Base-by-base conservation (phyloP, 2,888 invertebrate genomes). In the Lochmaea capreae region DNA sequence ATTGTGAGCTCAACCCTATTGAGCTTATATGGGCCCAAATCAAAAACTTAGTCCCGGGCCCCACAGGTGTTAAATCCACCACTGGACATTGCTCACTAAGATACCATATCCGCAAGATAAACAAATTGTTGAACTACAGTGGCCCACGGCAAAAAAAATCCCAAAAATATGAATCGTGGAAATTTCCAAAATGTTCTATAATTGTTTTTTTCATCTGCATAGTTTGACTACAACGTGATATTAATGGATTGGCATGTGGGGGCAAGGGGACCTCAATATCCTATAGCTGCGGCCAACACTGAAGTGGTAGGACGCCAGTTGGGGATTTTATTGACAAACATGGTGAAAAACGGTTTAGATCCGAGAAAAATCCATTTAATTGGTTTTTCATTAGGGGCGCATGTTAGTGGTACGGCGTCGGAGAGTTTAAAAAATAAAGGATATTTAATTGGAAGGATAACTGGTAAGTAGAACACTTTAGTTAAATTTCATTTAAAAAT, bases 301-400 rank as follows among this genome's bases (percentile, higher is more conserved):
- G 91, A 91, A 83, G 83, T 91, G 3, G 90, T 90, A 1, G 91
- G 91, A 12, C 86, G 91, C 54, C 89, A 91, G 83, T 83, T 90
- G 65, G 90, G 89, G 1, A 85, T 90, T 10, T 83, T 91, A n/a
- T 82, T 91, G 3, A 77, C 88, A 16, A 87, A 88, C 68, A 87
- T 89, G 78, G 85, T 90, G 6, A 83, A 87, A 22, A 80, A 87
- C 39, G 90, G 90, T 0, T 81, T 88, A 6, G 82, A 85, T 62
- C 86, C 89, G 0, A 82, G 84, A 26, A 78, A 85, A 3, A 87
- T 91, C 6, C 91, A 91, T 82, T 79, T 90, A 18, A 86, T 91
- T 39, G 91, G 91, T 12, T 91, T 91, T 83, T 91, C 91, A 67
- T 83, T 91, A 1, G 91, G 91, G 0, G 91, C 91, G 6, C 91